Percentiles rank a stretch among this genome's conserved stretches.
phyloP scores from a whole-genome alignment of 2,888 invertebrate species.

The Suillia variegata region DNA sequence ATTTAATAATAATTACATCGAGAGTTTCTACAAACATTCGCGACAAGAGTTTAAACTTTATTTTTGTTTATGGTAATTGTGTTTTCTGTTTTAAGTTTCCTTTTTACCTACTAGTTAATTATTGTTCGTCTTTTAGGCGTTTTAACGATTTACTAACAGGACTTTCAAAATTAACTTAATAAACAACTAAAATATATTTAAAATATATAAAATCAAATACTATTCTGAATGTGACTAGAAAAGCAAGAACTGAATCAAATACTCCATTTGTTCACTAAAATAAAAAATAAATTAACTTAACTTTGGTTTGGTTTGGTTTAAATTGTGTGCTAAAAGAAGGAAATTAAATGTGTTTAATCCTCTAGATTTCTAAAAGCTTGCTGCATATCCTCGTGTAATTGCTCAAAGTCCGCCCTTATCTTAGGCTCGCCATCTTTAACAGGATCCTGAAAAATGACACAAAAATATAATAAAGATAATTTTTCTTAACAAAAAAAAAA shows the following conservation, averaged over 20 bases:
- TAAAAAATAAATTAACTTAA: background rate
- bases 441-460: slow-evolving; percentile 77
- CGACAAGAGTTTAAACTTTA: slow-evolving; percentile 16
- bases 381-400: slow-evolving; percentile 93
- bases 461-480: background rate
- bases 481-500: no score
- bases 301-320: background rate
- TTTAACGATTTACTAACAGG: background rate
- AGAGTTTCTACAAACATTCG: background rate
- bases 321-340: background rate
- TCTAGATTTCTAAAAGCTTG: slow-evolving; percentile 96
- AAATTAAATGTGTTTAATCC: slow-evolving; percentile 69
- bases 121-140: slow-evolving; percentile 41
- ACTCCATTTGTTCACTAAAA: no score
- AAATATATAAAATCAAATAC: no score
- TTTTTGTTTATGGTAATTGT: slow-evolving; percentile 28
- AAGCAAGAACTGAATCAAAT: no score
- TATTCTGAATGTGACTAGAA: no score
- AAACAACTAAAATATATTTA: no score
- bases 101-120: slow-evolving; percentile 44
- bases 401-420: slow-evolving; percentile 95
- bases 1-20: no score
- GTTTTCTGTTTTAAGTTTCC: slow-evolving; percentile 1
- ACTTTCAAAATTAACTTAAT: background rate
- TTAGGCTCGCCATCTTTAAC: slow-evolving; percentile 96